Percentiles rank a stretch among this genome's conserved stretches.
These are phyloP conservation scores for Ammodytes marinus DNA, from an alignment of 2,113 vertebrate species.

Conservation along the genomic window DNA sequence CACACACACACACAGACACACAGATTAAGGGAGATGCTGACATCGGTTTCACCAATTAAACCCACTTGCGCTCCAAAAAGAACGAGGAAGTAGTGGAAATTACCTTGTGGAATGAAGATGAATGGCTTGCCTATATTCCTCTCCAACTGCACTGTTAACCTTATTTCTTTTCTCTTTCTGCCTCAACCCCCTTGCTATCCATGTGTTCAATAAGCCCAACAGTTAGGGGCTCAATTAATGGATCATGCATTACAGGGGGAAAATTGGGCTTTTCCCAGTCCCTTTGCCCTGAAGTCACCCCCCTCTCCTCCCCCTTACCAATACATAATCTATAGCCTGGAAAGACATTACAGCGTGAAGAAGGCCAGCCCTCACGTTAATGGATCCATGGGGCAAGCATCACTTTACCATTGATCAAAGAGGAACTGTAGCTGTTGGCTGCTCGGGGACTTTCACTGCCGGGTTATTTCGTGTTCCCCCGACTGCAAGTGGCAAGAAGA, in stretches of 20 bases:
- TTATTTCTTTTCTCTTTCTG: constrained; percentile 12
- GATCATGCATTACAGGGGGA: constrained; percentile 44
- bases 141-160: neutral
- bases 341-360: constrained; percentile 51
- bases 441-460: constrained; percentile 18
- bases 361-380: constrained; percentile 47
- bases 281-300: constrained; percentile 29
- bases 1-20: too few species aligned
- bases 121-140: neutral
- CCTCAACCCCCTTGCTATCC: constrained; percentile 22
- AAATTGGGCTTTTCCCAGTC: constrained; percentile 50
- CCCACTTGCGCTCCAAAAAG: neutral
- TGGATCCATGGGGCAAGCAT: constrained; percentile 51
- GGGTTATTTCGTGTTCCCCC: constrained; percentile 6
- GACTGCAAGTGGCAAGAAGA: neutral
- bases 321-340: constrained; percentile 45
- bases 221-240: constrained; percentile 42
- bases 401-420: constrained; percentile 68
- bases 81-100: constrained; percentile 16
- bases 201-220: constrained; percentile 33
- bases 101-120: constrained; percentile 18
- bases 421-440: constrained; percentile 28
- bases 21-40: neutral
- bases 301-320: neutral
- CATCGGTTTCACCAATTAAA: constrained; percentile 7